Conservation (phyloP, 2,797 vertebrate species). For the Poecilia wingei region DNA sequence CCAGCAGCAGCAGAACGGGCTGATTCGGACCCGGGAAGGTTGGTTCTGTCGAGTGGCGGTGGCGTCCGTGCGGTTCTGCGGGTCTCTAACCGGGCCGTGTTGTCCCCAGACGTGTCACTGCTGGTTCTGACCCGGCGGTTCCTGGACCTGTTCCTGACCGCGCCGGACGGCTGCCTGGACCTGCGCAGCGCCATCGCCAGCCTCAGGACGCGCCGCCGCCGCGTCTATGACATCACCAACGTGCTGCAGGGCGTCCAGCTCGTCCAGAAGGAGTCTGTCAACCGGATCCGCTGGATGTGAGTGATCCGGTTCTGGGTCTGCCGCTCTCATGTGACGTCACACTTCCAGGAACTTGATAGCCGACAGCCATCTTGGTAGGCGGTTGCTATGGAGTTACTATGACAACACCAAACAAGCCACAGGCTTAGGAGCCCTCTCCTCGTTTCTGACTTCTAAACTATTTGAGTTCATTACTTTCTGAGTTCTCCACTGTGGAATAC, state of each 20-base stretch:
- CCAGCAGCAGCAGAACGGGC: too few relatives aligned
- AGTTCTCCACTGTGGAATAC: too few relatives aligned
- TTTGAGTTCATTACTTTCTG: too few relatives aligned
- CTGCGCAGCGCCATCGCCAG: conserved; percentile 81
- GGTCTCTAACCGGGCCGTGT: background rate
- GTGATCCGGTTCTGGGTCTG: conserved; percentile 35
- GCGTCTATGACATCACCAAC: conserved; percentile 92
- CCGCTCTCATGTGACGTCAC: too few relatives aligned
- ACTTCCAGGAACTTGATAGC: too few relatives aligned
- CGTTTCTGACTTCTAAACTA: too few relatives aligned
- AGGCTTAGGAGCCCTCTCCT: too few relatives aligned
- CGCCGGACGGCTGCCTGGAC: conserved; percentile 86
- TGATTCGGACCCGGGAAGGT: conserved; percentile 3
- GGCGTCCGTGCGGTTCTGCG: background rate
- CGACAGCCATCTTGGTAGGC: too few relatives aligned
- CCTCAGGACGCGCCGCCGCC: conserved; percentile 84
- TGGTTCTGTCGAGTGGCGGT: background rate
- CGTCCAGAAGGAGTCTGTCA: conserved; percentile 86
- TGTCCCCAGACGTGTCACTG: conserved; percentile 80
- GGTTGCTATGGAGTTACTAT: too few relatives aligned
- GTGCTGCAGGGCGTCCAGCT: conserved; percentile 87
- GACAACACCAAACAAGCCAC: too few relatives aligned
- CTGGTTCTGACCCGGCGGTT: conserved; percentile 85
- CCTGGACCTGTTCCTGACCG: conserved; percentile 84
- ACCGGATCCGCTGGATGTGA: conserved; percentile 91